Percentiles rank a stretch among this genome's conserved stretches.
Evolutionary conservation across 2,888 invertebrate genomes (phyloP).

Genomic region (Andrena bicolor): DNA sequence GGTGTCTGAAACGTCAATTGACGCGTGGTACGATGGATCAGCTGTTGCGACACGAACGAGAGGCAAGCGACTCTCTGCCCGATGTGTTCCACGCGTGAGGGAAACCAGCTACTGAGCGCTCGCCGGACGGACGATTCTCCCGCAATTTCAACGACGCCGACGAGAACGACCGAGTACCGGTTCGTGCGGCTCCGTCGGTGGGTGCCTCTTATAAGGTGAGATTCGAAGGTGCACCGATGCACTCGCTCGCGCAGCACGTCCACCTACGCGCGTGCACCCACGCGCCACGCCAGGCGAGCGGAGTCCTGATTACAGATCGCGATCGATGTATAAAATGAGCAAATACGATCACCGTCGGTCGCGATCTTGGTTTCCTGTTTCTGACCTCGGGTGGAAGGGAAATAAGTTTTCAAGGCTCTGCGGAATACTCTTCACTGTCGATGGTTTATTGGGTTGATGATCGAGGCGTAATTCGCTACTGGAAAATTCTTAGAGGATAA

Average conservation of each 20-base stretch:
- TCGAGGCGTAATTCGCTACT: too few species aligned
- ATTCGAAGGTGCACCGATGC: slow-evolving; percentile 41
- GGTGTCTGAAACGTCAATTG: slow-evolving; percentile 35
- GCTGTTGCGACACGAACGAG: slow-evolving; percentile 26
- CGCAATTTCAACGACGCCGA: slow-evolving; percentile 15
- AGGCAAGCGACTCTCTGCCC: background rate
- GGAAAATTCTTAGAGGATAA: too few species aligned
- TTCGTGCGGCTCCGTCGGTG: slow-evolving; percentile 47
- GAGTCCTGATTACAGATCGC: slow-evolving; percentile 15
- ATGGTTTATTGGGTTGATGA: too few species aligned
- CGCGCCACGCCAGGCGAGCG: slow-evolving; percentile 14
- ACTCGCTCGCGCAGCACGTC: slow-evolving; percentile 30
- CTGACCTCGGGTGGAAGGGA: background rate
- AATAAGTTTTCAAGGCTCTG: background rate
- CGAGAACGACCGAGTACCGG: slow-evolving; percentile 49
- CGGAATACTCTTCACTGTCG: too few species aligned
- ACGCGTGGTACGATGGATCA: slow-evolving; percentile 42
- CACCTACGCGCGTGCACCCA: slow-evolving; percentile 62
- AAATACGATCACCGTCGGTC: background rate
- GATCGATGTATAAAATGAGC: background rate
- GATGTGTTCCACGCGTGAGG: slow-evolving; percentile 19
- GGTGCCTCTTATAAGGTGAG: slow-evolving; percentile 66
- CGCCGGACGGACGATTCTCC: slow-evolving; percentile 39
- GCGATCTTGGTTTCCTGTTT: background rate
- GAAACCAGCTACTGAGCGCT: slow-evolving; percentile 48